Base-by-base conservation (phyloP, 2,113 vertebrate genomes). In the Amia ocellicauda region DNA sequence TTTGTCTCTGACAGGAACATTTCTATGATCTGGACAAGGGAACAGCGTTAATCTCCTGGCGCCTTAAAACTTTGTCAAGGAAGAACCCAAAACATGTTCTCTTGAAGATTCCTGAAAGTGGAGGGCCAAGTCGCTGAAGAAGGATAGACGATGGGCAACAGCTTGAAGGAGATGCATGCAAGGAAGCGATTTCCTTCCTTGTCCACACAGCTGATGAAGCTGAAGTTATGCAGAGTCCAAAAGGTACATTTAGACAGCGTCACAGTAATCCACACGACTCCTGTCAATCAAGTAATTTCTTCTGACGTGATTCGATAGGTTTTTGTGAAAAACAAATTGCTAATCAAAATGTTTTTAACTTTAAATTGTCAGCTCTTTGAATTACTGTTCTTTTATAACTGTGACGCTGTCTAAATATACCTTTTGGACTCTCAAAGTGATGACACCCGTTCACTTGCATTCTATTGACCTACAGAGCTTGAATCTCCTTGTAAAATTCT, bases 21-120 rank as follows among this genome's bases (percentile, higher is more conserved):
- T 68, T 68, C 26, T 62, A 62, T 63, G 67, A 68, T 64, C 26
- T 28, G 14, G 67, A 43, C 9, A 51, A 47, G 29, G 67, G 54
- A 20, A 60, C 67, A 16, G 62, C 61, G 24, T 69, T 50, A 61
- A 23, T 69, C 16, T 43, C 62, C 20, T 69, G 67, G 61, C 49
- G 61, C 17, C 61, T 69, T 19, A 60, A 69, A 42, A 60, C 67
- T 16, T 27, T 69, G 45, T 56, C 55, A 53, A 56, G 53, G 36
- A 63, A 29, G 24, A 64, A 43, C 14, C 43, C 56, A 14, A 45
- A 60, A 16, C 26, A 14, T 60, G 50, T 45, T 13, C 3, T 1
- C 19, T 19, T 19, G 8, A 62, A 20, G 40, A 20, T 4, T 50
- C 42, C 5, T 40, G 45, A 36, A 26, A 49, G 5, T 58, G 29